phyloP scores from a whole-genome alignment of 1,140 invertebrate genomes.

The Zaprionus taronus region DNA sequence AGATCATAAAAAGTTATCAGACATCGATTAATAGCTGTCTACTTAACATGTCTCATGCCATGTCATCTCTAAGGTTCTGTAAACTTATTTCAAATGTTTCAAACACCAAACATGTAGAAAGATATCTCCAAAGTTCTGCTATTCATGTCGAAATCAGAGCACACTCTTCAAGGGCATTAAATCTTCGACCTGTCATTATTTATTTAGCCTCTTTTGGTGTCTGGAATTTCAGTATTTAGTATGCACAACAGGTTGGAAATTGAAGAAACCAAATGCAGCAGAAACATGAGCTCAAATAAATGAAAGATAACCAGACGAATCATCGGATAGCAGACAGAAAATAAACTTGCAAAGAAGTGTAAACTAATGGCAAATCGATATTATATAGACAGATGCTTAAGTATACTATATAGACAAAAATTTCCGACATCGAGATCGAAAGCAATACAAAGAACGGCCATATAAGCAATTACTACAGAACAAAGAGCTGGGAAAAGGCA shows the following conservation, averaged over 20 bases:
- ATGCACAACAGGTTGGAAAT: slow-evolving; percentile 76
- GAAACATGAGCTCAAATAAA: slow-evolving; percentile 26
- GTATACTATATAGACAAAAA: slow-evolving; percentile 4
- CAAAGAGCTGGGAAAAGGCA: slow-evolving; percentile 67
- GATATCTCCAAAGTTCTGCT: neutral
- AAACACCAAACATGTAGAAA: neutral
- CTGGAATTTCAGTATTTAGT: slow-evolving; percentile 34
- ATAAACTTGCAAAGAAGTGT: slow-evolving; percentile 24
- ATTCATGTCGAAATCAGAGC: neutral
- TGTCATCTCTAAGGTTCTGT: too few species aligned
- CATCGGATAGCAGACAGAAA: slow-evolving; percentile 50
- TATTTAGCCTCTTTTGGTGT: neutral
- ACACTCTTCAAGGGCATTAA: neutral
- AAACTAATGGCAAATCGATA: slow-evolving; percentile 21
- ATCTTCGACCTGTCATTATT: neutral
- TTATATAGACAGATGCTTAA: neutral
- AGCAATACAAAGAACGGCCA: slow-evolving; percentile 43
- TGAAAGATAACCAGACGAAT: slow-evolving; percentile 35
- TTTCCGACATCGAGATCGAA: slow-evolving; percentile 26
- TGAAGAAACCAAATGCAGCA: slow-evolving; percentile 59
- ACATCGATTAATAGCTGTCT: neutral
- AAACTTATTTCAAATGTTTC: neutral
- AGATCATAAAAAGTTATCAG: neutral
- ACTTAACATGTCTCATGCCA: too few species aligned
- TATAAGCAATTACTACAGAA: slow-evolving; percentile 74